A percentile compares a stretch with the other conserved stretches of the same genome.
Conservation (phyloP, 2,113 vertebrate species). For the Syrmaticus mikado region DNA sequence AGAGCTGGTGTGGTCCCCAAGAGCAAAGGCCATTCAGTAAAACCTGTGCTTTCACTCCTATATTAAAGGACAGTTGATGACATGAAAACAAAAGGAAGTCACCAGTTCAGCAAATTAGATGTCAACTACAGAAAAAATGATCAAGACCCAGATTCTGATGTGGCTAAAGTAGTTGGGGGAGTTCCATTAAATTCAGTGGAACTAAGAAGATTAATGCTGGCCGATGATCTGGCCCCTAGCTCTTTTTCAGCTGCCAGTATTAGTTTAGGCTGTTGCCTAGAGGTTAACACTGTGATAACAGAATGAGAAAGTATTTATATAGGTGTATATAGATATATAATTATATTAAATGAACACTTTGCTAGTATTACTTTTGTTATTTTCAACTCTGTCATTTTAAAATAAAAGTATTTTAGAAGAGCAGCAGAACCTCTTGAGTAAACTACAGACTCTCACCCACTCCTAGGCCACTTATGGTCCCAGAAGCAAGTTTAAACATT, state of each 20-base stretch:
- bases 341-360: conserved; percentile 57
- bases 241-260: conserved; percentile 45
- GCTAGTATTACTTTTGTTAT: conserved; percentile 39
- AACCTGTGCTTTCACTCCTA: conserved; percentile 15
- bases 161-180: conserved; percentile 7
- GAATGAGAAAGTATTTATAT: conserved; percentile 64
- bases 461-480: conserved; percentile 73
- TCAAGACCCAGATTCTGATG: not conserved
- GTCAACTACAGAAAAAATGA: conserved; percentile 25
- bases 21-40: conserved; percentile 28
- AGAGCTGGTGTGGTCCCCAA: not conserved
- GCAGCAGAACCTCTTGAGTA: conserved; percentile 72
- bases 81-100: conserved; percentile 57
- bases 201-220: not conserved
- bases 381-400: conserved; percentile 36
- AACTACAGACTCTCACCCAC: conserved; percentile 61
- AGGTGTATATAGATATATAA: conserved; percentile 8
- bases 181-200: not conserved
- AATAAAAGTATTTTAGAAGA: conserved; percentile 68
- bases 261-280: conserved; percentile 70
- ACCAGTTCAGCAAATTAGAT: conserved; percentile 58
- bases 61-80: conserved; percentile 39
- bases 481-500: conserved; percentile 73
- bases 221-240: not conserved
- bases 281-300: conserved; percentile 77